Evolutionary conservation across 2,797 vertebrate species (phyloP).

Genomic region (Ficedula albicollis): DNA sequence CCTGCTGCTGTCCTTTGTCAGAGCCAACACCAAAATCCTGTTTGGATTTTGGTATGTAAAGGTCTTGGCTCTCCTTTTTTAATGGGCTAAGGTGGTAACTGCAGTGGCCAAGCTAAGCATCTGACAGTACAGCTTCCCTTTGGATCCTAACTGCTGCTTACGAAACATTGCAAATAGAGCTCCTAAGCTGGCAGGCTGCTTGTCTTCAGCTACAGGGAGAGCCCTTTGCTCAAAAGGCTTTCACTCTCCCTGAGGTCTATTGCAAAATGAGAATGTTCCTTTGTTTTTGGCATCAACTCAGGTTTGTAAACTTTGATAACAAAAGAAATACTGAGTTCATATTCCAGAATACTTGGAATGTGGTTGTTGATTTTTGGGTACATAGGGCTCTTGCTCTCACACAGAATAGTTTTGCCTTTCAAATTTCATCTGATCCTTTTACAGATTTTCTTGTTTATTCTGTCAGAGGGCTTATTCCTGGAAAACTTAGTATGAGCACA

Average conservation of each 20-base stretch:
- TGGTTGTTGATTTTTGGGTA: conserved; percentile 62
- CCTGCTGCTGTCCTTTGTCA: not conserved
- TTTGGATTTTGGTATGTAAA: conserved; percentile 1
- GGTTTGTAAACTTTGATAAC: conserved; percentile 30
- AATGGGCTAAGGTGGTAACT: not conserved
- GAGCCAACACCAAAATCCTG: not conserved
- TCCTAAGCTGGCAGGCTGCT: not conserved
- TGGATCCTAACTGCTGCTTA: not conserved
- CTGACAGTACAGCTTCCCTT: not conserved
- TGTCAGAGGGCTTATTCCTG: conserved; percentile 6
- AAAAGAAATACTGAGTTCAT: conserved; percentile 44
- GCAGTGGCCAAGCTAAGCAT: not conserved
- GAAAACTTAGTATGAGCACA: not conserved
- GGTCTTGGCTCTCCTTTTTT: not conserved
- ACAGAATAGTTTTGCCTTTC: not conserved
- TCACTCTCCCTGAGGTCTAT: conserved; percentile 5
- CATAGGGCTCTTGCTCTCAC: conserved; percentile 21
- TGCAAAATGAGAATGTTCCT: conserved; percentile 45
- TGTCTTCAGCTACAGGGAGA: not conserved
- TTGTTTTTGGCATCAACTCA: conserved; percentile 28
- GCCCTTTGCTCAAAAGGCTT: not conserved
- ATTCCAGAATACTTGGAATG: conserved; percentile 69
- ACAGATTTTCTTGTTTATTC: conserved; percentile 59
- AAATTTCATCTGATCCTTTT: conserved; percentile 40
- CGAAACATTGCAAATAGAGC: not conserved